Base-by-base conservation (phyloP, 2,888 invertebrate genomes). In the Limenitis arthemis region DNA sequence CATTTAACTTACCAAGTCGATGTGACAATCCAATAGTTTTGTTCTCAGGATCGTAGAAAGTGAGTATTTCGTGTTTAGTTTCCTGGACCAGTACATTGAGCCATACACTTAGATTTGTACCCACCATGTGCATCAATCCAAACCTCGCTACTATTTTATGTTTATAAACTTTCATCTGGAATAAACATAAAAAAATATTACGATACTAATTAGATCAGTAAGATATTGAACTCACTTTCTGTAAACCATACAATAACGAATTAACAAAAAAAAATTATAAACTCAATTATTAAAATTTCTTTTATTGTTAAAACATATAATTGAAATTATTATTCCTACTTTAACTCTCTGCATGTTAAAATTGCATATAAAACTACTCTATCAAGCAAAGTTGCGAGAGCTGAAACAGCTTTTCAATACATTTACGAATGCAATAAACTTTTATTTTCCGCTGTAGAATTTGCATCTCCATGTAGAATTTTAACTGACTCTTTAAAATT, bases 121-220 rank as follows among this genome's bases (percentile, higher is more conserved):
- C 98, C 52, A 99, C 95, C 96, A 99, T 96, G 77, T 99, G 99
- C 98, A 99, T 98, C 54, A 98, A 88, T 1, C 99, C 99, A 68
- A 99, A 97, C 58, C 97, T 89, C 0, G 98, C 97, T 53, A 97
- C 90, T 58, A 94, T 90, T 77, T 94, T 94, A 76, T 94, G 94
- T 64, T 93, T 92, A 79, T 94, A 94, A 12, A 96, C 94, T 84
- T 94, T 93, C 90, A 96, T 95, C 93, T 96, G 94, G 20, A 78
- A 79, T n/a, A 9, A 9, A 28, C 28, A 37, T 8, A 7, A 6
- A 9, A 33, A 7, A 28, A 36, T 34, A 44, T 44, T 28, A 32
- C 7, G 8, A 4, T 34, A 9, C 34, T 34, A 34, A 8, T 9
- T 4, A 8, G 2, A 34, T 8, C 4, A 34, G 34, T 34, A 34